Conservation (phyloP, 2,797 vertebrate species). For the Cyclopterus lumpus region DNA sequence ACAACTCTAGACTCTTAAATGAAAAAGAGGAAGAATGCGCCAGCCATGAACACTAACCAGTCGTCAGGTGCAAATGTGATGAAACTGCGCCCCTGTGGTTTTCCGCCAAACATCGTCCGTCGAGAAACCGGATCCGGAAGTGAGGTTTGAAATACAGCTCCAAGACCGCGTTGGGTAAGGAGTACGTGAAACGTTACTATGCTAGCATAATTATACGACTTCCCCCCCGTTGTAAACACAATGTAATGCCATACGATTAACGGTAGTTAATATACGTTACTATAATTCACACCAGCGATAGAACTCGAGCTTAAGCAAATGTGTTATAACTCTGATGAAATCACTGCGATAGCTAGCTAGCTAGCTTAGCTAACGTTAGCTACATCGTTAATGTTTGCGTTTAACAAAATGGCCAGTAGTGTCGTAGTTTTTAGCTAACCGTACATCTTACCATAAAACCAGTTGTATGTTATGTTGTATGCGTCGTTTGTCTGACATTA, state of each 20-base stretch:
- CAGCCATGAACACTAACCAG: background rate
- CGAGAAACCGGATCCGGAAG: slow-evolving; percentile 70
- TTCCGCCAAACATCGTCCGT: background rate
- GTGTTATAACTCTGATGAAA: background rate
- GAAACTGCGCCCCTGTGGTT: slow-evolving; percentile 40
- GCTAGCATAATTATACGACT: slow-evolving; percentile 6
- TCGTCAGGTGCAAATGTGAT: background rate
- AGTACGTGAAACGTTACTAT: slow-evolving; percentile 6
- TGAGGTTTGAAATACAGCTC: slow-evolving; percentile 67
- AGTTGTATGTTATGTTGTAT: fast-evolving
- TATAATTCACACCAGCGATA: fast-evolving
- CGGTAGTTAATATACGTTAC: fast-evolving
- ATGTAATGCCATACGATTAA: fast-evolving
- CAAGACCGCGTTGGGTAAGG: slow-evolving; percentile 80
- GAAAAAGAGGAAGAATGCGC: background rate
- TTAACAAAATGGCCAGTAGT: slow-evolving; percentile 61
- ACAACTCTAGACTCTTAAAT: background rate
- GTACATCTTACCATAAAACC: fast-evolving
- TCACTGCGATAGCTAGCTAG: slow-evolving; percentile 41
- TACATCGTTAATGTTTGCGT: slow-evolving; percentile 29
- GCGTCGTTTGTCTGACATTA: background rate
- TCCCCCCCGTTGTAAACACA: background rate
- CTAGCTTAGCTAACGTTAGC: slow-evolving; percentile 57
- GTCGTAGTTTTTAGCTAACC: slow-evolving; percentile 20
- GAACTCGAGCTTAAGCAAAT: background rate